Conservation (phyloP, 2,113 vertebrate species). For the Trachemys scripta region DNA sequence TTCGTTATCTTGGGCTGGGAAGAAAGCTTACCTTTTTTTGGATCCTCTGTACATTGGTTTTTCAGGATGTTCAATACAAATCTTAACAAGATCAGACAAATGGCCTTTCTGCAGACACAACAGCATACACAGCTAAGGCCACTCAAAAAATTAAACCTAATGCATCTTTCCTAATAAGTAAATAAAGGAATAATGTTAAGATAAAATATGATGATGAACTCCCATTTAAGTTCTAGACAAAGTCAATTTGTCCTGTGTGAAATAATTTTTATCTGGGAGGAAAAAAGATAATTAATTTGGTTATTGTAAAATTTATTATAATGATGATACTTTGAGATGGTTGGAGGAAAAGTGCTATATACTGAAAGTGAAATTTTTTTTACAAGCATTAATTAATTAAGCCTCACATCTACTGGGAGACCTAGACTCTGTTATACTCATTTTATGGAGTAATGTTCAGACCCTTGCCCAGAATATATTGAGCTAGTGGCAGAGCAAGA, state of each 20-base stretch:
- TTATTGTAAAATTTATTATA: slow-evolving; percentile 11
- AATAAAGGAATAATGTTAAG: background rate
- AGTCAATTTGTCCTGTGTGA: background rate
- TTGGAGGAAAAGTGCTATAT: background rate
- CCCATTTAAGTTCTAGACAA: background rate
- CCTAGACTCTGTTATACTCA: background rate
- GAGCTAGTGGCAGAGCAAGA: background rate
- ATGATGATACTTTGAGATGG: background rate
- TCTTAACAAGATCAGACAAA: background rate
- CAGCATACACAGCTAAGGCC: background rate
- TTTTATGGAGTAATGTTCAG: background rate
- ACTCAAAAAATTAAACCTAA: background rate
- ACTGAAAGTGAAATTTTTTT: background rate
- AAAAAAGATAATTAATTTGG: background rate
- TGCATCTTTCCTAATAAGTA: background rate
- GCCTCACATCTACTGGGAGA: background rate
- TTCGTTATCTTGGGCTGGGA: background rate
- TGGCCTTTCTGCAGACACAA: background rate
- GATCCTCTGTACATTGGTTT: background rate
- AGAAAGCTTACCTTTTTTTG: background rate
- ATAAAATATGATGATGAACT: background rate
- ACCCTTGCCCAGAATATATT: background rate
- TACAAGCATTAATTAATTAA: slow-evolving; percentile 10
- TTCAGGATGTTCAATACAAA: background rate
- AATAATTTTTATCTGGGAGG: background rate